Evolutionary conservation across 2,888 invertebrate genomes (phyloP).

Genomic region (Amblyteles armatorius): DNA sequence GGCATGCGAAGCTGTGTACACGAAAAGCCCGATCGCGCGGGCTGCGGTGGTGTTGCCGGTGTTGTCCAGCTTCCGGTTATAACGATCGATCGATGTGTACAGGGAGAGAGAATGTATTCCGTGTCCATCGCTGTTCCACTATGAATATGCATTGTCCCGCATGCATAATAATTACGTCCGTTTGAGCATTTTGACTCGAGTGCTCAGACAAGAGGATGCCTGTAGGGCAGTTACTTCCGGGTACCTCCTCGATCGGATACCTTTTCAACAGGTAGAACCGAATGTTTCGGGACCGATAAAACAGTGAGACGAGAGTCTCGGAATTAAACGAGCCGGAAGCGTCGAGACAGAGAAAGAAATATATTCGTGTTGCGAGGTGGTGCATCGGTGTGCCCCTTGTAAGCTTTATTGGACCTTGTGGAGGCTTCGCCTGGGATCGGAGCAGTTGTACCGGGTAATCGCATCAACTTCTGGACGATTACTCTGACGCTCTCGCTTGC

Average conservation of each 20-base stretch:
- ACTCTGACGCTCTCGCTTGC: not conserved
- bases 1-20: slow-evolving; percentile 47
- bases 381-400: not conserved
- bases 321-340: slow-evolving; percentile 20
- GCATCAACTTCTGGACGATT: slow-evolving; percentile 12
- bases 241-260: slow-evolving; percentile 31
- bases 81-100: slow-evolving; percentile 55
- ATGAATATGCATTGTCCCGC: slow-evolving; percentile 64
- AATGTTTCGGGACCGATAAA: slow-evolving; percentile 51
- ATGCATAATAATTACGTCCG: slow-evolving; percentile 61
- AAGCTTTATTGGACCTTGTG: slow-evolving; percentile 13
- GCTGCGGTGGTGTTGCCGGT: slow-evolving; percentile 6
- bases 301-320: slow-evolving; percentile 16
- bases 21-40: not conserved
- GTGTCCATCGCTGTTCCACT: slow-evolving; percentile 23
- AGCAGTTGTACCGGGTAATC: slow-evolving; percentile 14
- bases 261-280: slow-evolving; percentile 62
- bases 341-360: slow-evolving; percentile 48
- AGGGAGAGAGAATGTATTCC: slow-evolving; percentile 21
- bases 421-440: not conserved
- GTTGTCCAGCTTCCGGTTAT: slow-evolving; percentile 18
- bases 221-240: slow-evolving; percentile 13
- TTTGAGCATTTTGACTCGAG: slow-evolving; percentile 58
- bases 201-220: slow-evolving; percentile 40
- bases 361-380: not conserved